Base-by-base conservation (phyloP, 2,797 vertebrate species). In the Clamator glandarius region DNA sequence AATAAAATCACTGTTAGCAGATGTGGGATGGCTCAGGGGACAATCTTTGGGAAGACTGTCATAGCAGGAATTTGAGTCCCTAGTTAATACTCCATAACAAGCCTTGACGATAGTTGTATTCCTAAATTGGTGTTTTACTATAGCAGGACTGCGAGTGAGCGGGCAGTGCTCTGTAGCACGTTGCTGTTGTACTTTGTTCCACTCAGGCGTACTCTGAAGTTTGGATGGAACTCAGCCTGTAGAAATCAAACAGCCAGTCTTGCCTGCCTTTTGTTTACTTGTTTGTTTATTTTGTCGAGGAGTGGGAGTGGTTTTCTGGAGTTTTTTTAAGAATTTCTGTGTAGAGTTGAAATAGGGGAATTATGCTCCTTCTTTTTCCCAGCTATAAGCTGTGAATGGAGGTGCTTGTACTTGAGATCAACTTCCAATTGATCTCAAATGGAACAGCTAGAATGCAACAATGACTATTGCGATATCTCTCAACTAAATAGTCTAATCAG, bases 131-230 rank as follows among this genome's bases (percentile, higher is more conserved):
- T 18, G 0, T 63, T 73, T 75, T 19, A 3, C 35, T 16, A 0
- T 12, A 0, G 28, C 50, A 3, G 4, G 44, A 2, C 64, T 11
- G 55, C 4, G 35, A 35, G 57, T 6, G 72, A 50, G 75, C 0
- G 6, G 23, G 19, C 57, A 18, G 63, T 4, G 64, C 84, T 39
- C 26, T 20, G 39, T 7, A 41, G 41, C 33, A 11, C 4, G 0
- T 17, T 48, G 73, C 57, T 78, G 15, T 11, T 96, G 90, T 9
- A 69, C 62, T 93, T 90, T 57, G 63, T n/a, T 76, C 67, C 28
- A 2, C 77, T 90, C 50, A 6, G 3, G 4, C 3, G 1, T 79
- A 46, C 69, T 44, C 58, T 46, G 57, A 3, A 75, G 46, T 62
- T 89, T 76, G 92, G 61, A 26, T 88, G 63, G n/a, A 8, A 16